Base-by-base conservation (phyloP, 2,113 vertebrate genomes). In the Vanacampus margaritifer region DNA sequence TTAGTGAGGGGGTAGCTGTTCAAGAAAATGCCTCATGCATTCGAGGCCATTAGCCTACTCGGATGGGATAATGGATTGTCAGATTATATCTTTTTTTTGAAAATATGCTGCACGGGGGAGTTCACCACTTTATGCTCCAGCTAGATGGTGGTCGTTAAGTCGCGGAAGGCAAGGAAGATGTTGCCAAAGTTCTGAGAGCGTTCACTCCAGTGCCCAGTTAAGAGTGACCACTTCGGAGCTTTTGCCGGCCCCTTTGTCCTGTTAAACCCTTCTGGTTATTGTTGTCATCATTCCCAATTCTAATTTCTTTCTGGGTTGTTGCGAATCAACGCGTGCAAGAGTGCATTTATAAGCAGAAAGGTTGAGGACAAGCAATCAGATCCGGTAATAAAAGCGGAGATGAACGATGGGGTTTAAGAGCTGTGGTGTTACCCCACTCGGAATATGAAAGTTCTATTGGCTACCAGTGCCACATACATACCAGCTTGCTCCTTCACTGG, bases 371-470 rank as follows among this genome's bases (percentile, higher is more conserved):
- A 80, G 73, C 63, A 71, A 67, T 76, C 60, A 73, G 68, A 76
- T 67, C 67, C 72, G 72, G 80, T 82, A 82, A 87, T 91, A 89
- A 81, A 80, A 74, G 69, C 62, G 64, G 69, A 82, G 82, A 87
- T 86, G 79, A 88, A 81, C 80, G 85, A 90, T 85, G 81, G 80
- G 73, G 37, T 82, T 82, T 79, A 80, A 76, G 76, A 79, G 71
- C 80, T 85, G 73, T 64, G 85, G 83, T 82, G 81, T 79, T 82
- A 83, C 84, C 82, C 68, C 74, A 79, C 76, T 80, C 65, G 82
- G 86, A 79, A 79, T 83, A 86, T 78, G 80, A 81, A 86, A 87
- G 76, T 82, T 82, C 75, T 86, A 76, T 87, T 81, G 85, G 84
- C 84, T 51, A 72, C 76, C 71, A 79, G 16, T 36, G 24, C 70